Evolutionary conservation across 2,113 vertebrate genomes (phyloP).

Genomic region (Mobula hypostoma): DNA sequence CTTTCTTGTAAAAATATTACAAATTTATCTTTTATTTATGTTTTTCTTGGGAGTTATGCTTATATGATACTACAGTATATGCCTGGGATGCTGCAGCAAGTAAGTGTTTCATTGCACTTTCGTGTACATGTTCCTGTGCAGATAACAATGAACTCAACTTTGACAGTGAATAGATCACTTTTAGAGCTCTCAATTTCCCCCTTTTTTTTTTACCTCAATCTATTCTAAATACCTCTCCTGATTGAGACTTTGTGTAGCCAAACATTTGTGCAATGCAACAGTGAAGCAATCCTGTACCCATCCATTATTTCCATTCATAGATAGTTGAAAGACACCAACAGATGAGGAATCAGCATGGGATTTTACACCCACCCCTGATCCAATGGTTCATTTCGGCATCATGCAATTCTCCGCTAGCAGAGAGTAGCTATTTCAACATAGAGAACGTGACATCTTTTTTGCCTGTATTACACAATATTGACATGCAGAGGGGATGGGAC

Average conservation of each 20-base stretch:
- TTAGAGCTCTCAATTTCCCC: neutral
- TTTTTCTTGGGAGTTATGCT: too few relatives aligned
- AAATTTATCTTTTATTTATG: too few relatives aligned
- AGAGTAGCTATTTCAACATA: neutral
- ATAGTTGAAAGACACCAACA: neutral
- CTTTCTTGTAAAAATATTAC: too few relatives aligned
- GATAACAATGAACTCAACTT: too few relatives aligned
- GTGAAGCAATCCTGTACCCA: neutral
- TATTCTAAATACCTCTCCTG: neutral
- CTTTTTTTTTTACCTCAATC: neutral
- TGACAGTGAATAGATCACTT: too few relatives aligned
- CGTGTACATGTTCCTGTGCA: too few relatives aligned
- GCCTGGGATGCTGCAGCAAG: too few relatives aligned
- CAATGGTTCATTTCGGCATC: neutral
- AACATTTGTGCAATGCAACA: neutral
- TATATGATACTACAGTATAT: too few relatives aligned
- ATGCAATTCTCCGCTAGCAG: neutral
- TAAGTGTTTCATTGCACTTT: too few relatives aligned
- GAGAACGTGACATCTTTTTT: neutral
- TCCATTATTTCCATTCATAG: neutral
- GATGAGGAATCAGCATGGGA: neutral
- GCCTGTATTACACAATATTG: neutral
- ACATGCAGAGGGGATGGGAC: neutral
- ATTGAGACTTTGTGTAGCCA: neutral
- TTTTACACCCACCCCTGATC: neutral